Conservation (phyloP, 2,888 invertebrate species). For the Muscina levida region DNA sequence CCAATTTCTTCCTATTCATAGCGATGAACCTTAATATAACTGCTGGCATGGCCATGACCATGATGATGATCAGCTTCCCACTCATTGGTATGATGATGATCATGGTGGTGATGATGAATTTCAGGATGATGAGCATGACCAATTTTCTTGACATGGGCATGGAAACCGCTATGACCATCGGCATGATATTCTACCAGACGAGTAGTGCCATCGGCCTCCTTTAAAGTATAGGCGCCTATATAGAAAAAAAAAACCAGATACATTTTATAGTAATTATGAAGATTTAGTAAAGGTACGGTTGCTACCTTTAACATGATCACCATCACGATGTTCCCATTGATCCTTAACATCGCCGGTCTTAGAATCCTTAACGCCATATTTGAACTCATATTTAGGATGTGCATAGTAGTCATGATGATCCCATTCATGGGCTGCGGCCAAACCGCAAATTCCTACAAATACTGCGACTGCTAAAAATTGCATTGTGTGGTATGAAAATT, state of each 20-base stretch:
- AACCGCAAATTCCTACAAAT: conserved; percentile 64
- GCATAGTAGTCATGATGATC: conserved; percentile 5
- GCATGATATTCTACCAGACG: conserved; percentile 80
- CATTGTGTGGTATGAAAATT: conserved; percentile 27
- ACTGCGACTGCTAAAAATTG: conserved; percentile 47
- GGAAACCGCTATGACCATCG: conserved; percentile 80
- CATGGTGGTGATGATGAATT: conserved; percentile 41
- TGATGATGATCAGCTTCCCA: conserved; percentile 1
- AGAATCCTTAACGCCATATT: conserved; percentile 42
- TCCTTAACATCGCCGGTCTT: conserved; percentile 49
- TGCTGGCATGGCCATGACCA: conserved; percentile 69
- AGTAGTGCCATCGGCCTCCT: conserved; percentile 48
- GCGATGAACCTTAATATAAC: conserved; percentile 69
- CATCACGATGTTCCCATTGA: conserved; percentile 39
- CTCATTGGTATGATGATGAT: conserved; percentile 65
- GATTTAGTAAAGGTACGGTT: conserved; percentile 55
- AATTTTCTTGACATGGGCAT: conserved; percentile 80
- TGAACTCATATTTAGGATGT: conserved; percentile 46
- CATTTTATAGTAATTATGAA: neutral
- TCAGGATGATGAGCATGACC: conserved; percentile 77
- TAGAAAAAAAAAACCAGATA: neutral
- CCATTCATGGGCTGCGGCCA: conserved; percentile 65
- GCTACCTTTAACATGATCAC: conserved; percentile 38
- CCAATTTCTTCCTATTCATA: neutral
- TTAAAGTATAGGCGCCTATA: conserved; percentile 30